These are phyloP conservation scores for Caenorhabditis sinica DNA, from an alignment of 2,888 invertebrate species.

Conservation along the genomic window DNA sequence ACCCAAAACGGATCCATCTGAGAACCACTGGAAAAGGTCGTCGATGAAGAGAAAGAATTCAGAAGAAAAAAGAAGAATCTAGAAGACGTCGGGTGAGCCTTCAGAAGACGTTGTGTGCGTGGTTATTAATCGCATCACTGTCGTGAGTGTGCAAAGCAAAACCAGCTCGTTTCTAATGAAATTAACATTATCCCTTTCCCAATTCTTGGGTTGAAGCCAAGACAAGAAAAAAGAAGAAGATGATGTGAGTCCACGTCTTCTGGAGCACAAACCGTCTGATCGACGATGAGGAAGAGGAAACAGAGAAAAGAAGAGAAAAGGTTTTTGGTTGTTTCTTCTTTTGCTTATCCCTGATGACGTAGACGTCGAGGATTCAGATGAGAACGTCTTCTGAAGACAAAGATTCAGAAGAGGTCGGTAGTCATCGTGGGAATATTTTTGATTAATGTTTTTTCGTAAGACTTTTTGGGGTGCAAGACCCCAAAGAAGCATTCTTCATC, in stretches of 20 bases:
- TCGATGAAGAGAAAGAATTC: not conserved
- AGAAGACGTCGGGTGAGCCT: not conserved
- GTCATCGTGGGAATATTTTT: slow-evolving; percentile 18
- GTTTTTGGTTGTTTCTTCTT: slow-evolving; percentile 32
- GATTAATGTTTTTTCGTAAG: not conserved
- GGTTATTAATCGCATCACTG: slow-evolving; percentile 47
- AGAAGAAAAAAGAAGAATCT: not conserved
- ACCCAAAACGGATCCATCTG: slow-evolving; percentile 37
- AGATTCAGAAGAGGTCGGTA: too few relatives aligned
- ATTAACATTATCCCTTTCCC: slow-evolving; percentile 41
- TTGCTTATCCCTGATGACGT: slow-evolving; percentile 20
- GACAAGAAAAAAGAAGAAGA: too few relatives aligned
- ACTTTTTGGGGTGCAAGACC: not conserved
- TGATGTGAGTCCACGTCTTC: slow-evolving; percentile 7
- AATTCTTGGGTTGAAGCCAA: not conserved
- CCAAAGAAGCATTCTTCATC: not conserved
- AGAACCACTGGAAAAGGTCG: slow-evolving; percentile 41
- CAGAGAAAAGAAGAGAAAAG: slow-evolving; percentile 14
- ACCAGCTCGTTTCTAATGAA: slow-evolving; percentile 29
- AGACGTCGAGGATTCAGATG: slow-evolving; percentile 25
- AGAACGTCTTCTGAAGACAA: slow-evolving; percentile 29
- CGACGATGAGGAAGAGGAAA: slow-evolving; percentile 47
- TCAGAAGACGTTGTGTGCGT: slow-evolving; percentile 28
- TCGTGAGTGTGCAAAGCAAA: slow-evolving; percentile 16
- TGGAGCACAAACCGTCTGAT: slow-evolving; percentile 57